A percentile compares a stretch with the other conserved stretches of the same genome.
These are phyloP conservation scores for Adoxophyes honmai DNA, from an alignment of 1,140 invertebrate species.

Conservation along the genomic window DNA sequence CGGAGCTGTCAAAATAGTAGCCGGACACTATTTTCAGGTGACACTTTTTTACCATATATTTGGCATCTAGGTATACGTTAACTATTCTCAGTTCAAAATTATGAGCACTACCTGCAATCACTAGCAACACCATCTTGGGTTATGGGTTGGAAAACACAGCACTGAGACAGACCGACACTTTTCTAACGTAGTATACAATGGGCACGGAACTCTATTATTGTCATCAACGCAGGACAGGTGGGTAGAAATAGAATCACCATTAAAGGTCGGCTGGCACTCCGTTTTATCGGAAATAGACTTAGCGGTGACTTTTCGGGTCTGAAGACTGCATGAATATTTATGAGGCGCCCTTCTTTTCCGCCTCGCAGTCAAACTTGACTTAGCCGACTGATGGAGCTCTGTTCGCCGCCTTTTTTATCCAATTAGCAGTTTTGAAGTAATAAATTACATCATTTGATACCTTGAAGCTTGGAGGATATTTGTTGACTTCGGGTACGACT, in stretches of 20 bases:
- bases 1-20: no score
- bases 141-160: no score
- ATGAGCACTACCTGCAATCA: no score
- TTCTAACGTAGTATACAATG: no score
- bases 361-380: conserved; percentile 41
- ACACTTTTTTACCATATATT: no score
- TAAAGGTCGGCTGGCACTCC: conserved; percentile 50
- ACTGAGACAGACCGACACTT: no score
- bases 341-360: conserved; percentile 50
- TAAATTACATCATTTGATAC: conserved; percentile 19
- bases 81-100: no score
- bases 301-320: conserved; percentile 62
- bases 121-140: no score
- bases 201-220: no score
- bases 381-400: conserved; percentile 16
- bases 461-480: background rate
- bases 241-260: conserved; percentile 57
- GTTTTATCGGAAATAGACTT: conserved; percentile 72
- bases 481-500: background rate
- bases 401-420: conserved; percentile 15
- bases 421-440: conserved; percentile 23
- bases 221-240: conserved; percentile 26
- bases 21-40: no score
- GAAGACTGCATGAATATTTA: conserved; percentile 72
- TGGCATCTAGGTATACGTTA: no score